Percentiles rank a stretch among this genome's conserved stretches.
phyloP scores from a whole-genome alignment of 2,113 vertebrate species.

The Apteryx owenii region DNA sequence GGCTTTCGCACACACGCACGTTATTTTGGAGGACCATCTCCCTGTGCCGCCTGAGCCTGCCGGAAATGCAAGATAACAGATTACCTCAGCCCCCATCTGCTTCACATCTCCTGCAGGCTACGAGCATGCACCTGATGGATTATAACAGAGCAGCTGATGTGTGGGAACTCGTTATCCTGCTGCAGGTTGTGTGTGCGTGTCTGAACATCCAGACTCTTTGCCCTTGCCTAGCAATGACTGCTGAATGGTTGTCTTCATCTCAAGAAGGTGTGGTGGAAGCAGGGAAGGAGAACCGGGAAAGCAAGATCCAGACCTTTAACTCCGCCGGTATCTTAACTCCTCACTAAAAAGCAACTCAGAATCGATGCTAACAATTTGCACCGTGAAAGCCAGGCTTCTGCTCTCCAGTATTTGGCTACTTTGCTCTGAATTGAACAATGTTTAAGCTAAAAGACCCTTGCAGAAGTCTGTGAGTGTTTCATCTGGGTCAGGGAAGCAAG shows the following conservation, averaged over 20 bases:
- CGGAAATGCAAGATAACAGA: background rate
- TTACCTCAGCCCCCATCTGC: background rate
- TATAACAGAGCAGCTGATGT: slow-evolving; percentile 5
- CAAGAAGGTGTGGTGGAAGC: slow-evolving; percentile 1
- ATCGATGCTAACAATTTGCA: slow-evolving; percentile 20
- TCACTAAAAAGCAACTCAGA: background rate
- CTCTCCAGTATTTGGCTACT: slow-evolving; percentile 1
- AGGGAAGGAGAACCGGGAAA: background rate
- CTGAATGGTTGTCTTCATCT: slow-evolving; percentile 6
- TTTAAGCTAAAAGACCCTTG: background rate
- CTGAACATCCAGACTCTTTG: background rate
- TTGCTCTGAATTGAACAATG: background rate
- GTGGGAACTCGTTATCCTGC: slow-evolving; percentile 20
- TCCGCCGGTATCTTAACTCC: background rate
- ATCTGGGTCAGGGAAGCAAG: fast-evolving
- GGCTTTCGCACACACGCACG: fast-evolving
- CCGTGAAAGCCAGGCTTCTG: slow-evolving; percentile 48
- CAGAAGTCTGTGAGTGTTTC: background rate
- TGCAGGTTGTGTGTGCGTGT: background rate
- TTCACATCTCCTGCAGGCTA: background rate
- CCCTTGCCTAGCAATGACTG: background rate
- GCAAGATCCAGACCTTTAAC: background rate
- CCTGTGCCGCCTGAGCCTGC: background rate
- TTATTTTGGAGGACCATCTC: background rate
- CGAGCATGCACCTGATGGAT: background rate